Percentiles rank a stretch among this genome's conserved stretches.
Conservation (phyloP, 2,797 vertebrate species). For the Kryptolebias ocellatus region DNA sequence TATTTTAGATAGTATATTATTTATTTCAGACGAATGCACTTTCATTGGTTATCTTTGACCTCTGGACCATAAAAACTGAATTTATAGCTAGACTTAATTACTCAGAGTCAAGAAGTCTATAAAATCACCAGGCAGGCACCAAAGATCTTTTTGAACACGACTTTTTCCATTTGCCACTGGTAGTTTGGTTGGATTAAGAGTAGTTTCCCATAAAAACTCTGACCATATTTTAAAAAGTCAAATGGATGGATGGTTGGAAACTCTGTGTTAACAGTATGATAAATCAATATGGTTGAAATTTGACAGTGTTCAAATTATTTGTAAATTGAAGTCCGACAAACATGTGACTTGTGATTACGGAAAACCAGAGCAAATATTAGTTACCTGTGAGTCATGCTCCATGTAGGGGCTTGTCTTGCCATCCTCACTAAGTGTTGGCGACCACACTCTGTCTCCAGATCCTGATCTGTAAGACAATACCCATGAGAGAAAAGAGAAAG, state of each 20-base stretch:
- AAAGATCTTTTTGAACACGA: not conserved
- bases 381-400: conserved; percentile 91
- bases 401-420: conserved; percentile 88
- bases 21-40: not conserved
- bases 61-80: not conserved
- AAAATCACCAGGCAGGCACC: not conserved
- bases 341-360: conserved; percentile 1
- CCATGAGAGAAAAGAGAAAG: conserved; percentile 38
- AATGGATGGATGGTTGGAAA: not conserved
- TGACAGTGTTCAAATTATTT: not conserved
- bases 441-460: conserved; percentile 84
- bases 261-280: not conserved
- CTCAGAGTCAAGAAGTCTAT: not conserved
- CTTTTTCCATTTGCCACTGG: conserved; percentile 3
- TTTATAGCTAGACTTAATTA: not conserved
- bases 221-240: not conserved
- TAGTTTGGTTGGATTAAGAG: not conserved
- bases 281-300: conserved; percentile 18
- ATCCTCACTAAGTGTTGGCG: conserved; percentile 85
- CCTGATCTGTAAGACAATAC: conserved; percentile 86
- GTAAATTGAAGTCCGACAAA: conserved; percentile 12
- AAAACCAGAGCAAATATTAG: conserved; percentile 46
- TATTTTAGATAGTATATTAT: not conserved
- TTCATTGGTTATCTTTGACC: not conserved
- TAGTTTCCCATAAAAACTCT: conserved; percentile 1